Percentiles rank a stretch among this genome's conserved stretches.
phyloP scores from a whole-genome alignment of 2,113 vertebrate genomes.

The Zosterops japonicus region DNA sequence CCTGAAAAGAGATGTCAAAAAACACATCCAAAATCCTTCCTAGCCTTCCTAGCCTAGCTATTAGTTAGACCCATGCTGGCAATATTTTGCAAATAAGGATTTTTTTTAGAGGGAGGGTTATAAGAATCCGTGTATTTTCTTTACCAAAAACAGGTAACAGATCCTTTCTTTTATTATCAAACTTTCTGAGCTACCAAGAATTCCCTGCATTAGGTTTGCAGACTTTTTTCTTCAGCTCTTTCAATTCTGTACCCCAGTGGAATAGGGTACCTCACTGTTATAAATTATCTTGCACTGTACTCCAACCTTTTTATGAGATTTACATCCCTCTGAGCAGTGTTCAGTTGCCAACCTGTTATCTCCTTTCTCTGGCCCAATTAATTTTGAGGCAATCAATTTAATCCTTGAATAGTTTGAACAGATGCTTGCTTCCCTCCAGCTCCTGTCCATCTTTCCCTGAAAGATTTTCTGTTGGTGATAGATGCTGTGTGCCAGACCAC shows the following conservation, averaged over 20 bases:
- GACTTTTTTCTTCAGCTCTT: neutral
- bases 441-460: neutral
- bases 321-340: neutral
- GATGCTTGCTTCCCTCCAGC: neutral
- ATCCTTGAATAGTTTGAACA: neutral
- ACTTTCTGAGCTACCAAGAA: neutral
- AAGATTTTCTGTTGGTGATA: neutral
- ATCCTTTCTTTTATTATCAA: neutral
- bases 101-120: neutral
- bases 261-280: neutral
- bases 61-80: neutral
- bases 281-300: neutral
- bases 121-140: neutral
- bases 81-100: neutral
- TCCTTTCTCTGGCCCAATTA: neutral
- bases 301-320: neutral
- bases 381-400: neutral
- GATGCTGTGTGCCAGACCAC: neutral
- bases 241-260: neutral
- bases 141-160: neutral
- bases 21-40: neutral
- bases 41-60: neutral
- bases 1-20: neutral
- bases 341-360: neutral
- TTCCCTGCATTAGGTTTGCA: neutral